Evolutionary conservation across 1,140 invertebrate species (phyloP).

Genomic region (Zaprionus tsacasi): DNA sequence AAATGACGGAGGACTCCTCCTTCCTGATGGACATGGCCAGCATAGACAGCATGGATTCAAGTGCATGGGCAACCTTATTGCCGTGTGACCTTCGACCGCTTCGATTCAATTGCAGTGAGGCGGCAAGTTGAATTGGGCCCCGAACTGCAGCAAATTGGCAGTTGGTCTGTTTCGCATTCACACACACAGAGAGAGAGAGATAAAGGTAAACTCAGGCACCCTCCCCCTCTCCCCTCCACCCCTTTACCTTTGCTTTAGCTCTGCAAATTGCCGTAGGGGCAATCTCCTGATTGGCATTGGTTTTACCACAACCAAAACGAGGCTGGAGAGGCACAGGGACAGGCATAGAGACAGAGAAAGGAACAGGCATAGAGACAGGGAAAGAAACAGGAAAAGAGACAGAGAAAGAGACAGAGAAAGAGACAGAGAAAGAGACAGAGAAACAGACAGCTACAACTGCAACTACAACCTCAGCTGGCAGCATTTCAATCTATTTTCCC

Average conservation of each 20-base stretch:
- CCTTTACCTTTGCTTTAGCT: background rate
- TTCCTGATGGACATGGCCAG: background rate
- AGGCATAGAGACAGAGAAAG: background rate
- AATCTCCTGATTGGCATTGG: constrained; percentile 40
- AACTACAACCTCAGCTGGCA: background rate
- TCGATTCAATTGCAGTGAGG: constrained; percentile 1
- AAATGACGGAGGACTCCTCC: background rate
- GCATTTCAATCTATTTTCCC: background rate
- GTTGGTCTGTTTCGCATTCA: constrained; percentile 37
- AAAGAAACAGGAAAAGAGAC: background rate
- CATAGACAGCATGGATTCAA: too few species aligned
- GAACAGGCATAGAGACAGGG: too few species aligned
- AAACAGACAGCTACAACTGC: background rate
- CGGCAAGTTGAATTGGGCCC: constrained; percentile 25
- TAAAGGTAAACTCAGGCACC: too few species aligned
- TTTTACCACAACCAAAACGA: background rate
- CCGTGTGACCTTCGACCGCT: constrained; percentile 1
- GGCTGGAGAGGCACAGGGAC: background rate
- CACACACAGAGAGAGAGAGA: background rate
- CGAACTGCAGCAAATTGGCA: constrained; percentile 50
- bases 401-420: background rate
- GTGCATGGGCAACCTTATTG: background rate
- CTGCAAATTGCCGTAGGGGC: constrained; percentile 18
- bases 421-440: background rate
- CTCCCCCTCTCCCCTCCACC: too few species aligned